Base-by-base conservation (phyloP, 2,113 vertebrate species). In the Lepus europaeus region DNA sequence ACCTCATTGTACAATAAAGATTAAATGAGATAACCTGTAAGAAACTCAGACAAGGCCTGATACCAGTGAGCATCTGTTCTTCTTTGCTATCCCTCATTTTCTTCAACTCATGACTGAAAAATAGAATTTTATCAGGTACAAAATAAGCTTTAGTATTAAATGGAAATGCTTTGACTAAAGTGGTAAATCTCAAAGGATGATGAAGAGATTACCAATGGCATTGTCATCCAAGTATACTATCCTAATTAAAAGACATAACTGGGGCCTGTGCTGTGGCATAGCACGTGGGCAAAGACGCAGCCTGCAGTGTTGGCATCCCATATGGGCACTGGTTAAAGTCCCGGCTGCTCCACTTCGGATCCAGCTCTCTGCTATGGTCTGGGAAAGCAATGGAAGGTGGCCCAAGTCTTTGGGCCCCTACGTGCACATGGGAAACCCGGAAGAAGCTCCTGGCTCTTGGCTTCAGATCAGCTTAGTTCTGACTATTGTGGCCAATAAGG, bases 161-260 rank as follows among this genome's bases (percentile, higher is more conserved):
- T 68, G 8, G 56, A 91, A 84, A 79, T 89, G 59, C 33, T 79
- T 73, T 89, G 59, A 85, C 39, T 83, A 74, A 84, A 94, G 20
- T 25, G 45, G 31, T 63, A 84, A 73, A 73, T 68, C 87, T 79
- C 49, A 59, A 27, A 88, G 68, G n/a, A 49, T 73, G 45, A n/a
- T 29, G 29, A 79, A 4, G 68, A 68, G 33, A 61, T 91, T 78
- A 61, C 68, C 45, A 83, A 70, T 77, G 11, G 20, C 56, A 79
- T 27, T 3, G 14, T 56, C 72, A 74, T 33, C 12, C 36, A 80
- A 72, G 59, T 80, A 39, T 73, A 25, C 6, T 16, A 2, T 13
- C 59, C 83, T 63, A 25, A 59, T 80, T 85, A 74, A 89, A 79
- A 89, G 49, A 94, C 5, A 82, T 45, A 45, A 45, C 6, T 59